phyloP scores from a whole-genome alignment of 1,140 invertebrate species.

The Brachionus sp. region DNA sequence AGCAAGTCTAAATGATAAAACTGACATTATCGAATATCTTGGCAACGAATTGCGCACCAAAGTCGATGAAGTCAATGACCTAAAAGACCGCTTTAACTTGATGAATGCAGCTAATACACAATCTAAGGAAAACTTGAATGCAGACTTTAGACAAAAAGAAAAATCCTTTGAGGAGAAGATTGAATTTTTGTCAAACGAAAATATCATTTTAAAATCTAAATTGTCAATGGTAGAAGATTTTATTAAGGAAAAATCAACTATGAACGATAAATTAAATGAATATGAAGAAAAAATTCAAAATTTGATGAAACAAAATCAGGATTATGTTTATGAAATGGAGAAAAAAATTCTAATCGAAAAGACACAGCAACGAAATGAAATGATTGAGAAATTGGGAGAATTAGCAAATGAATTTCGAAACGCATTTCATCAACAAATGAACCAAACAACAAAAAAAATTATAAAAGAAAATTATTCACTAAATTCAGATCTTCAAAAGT shows the following conservation, averaged over 20 bases:
- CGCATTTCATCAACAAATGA: conserved; percentile 41
- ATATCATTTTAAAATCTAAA: conserved; percentile 1
- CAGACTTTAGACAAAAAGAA: not conserved
- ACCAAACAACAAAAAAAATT: conserved; percentile 15
- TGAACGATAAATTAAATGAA: not conserved
- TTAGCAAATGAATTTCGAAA: conserved; percentile 33
- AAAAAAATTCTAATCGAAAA: conserved; percentile 27
- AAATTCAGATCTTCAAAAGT: conserved; percentile 30
- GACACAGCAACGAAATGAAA: not conserved
- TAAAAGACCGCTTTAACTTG: not conserved
- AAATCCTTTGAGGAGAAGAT: not conserved
- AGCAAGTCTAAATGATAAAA: conserved; percentile 15
- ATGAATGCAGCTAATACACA: not conserved
- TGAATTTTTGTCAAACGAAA: not conserved
- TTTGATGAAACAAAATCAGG: conserved; percentile 11
- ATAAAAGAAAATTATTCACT: conserved; percentile 33
- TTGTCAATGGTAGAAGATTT: conserved; percentile 25
- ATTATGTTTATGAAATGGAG: conserved; percentile 14
- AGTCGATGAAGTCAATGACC: conserved; percentile 2
- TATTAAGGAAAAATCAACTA: conserved; percentile 1
- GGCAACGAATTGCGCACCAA: not conserved
- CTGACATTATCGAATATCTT: conserved; percentile 22
- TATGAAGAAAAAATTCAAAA: not conserved
- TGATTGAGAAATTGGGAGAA: conserved; percentile 20
- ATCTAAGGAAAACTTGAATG: not conserved